Evolutionary conservation across 1,140 invertebrate species (phyloP).

Genomic region (Dendrolimus punctatus): DNA sequence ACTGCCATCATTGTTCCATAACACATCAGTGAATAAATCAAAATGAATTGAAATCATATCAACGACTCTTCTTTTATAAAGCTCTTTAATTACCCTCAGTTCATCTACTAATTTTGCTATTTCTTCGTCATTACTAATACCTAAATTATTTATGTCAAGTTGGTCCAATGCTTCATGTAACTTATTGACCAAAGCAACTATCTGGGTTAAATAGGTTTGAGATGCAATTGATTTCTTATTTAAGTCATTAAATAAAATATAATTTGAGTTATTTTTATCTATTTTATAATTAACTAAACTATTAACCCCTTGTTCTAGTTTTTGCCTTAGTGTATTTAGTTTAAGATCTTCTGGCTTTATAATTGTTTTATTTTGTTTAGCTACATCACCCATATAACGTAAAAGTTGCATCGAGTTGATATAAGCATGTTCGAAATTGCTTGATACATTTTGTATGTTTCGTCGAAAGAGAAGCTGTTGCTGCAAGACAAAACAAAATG

Average conservation of each 20-base stretch:
- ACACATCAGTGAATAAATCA: conserved; percentile 47
- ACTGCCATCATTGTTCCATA: conserved; percentile 34
- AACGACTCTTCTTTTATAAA: conserved; percentile 44
- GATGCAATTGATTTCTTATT: conserved; percentile 41
- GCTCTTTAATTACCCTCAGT: conserved; percentile 33
- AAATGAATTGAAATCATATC: conserved; percentile 55
- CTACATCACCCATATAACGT: conserved; percentile 29
- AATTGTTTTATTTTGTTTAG: conserved; percentile 31
- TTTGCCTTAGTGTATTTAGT: conserved; percentile 28
- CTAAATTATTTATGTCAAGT: conserved; percentile 19
- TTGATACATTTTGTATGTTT: conserved; percentile 37
- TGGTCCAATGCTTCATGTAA: conserved; percentile 26
- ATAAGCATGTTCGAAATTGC: conserved; percentile 43
- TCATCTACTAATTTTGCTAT: conserved; percentile 25
- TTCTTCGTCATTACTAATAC: conserved; percentile 25
- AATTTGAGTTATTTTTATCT: conserved; percentile 29
- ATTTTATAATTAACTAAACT: conserved; percentile 38
- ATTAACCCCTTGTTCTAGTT: conserved; percentile 33
- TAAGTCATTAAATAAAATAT: conserved; percentile 35
- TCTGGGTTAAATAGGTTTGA: conserved; percentile 53
- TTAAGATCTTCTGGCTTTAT: conserved; percentile 27
- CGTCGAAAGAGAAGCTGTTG: conserved; percentile 61
- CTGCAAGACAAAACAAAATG: conserved; percentile 36
- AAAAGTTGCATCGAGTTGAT: conserved; percentile 32
- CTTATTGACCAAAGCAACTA: conserved; percentile 49